phyloP scores from a whole-genome alignment of 2,888 invertebrate species.

The Apotomis turbidana region DNA sequence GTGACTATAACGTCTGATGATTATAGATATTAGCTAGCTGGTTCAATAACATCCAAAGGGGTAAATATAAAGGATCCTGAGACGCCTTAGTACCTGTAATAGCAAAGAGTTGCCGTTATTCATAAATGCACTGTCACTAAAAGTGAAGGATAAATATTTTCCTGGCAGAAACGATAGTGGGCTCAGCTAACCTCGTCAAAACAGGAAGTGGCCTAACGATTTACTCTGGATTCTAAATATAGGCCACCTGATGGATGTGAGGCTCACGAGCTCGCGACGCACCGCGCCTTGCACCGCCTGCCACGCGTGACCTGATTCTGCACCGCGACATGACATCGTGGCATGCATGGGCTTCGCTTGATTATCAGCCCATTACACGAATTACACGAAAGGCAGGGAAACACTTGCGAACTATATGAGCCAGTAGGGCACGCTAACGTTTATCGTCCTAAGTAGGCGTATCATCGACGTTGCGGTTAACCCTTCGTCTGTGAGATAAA shows the following conservation, averaged over 20 bases:
- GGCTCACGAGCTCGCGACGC: constrained; percentile 25
- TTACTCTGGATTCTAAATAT: constrained; percentile 19
- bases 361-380: constrained; percentile 18
- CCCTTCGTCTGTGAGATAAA: too few species aligned
- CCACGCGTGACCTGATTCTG: constrained; percentile 44
- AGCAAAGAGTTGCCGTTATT: constrained; percentile 2
- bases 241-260: constrained; percentile 15
- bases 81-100: background rate
- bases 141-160: background rate
- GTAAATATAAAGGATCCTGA: too few species aligned
- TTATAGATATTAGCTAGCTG: too few species aligned
- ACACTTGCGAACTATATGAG: background rate
- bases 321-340: constrained; percentile 24
- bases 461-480: too few species aligned
- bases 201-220: background rate
- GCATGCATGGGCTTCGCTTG: constrained; percentile 16
- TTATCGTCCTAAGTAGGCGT: too few species aligned
- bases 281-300: constrained; percentile 57
- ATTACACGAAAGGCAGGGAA: constrained; percentile 18
- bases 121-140: background rate
- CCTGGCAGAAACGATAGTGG: too few species aligned
- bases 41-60: too few species aligned
- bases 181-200: background rate
- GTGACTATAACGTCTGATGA: too few species aligned
- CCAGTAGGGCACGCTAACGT: too few species aligned